phyloP scores from a whole-genome alignment of 2,888 invertebrate species.

The Cantharis rufa region DNA sequence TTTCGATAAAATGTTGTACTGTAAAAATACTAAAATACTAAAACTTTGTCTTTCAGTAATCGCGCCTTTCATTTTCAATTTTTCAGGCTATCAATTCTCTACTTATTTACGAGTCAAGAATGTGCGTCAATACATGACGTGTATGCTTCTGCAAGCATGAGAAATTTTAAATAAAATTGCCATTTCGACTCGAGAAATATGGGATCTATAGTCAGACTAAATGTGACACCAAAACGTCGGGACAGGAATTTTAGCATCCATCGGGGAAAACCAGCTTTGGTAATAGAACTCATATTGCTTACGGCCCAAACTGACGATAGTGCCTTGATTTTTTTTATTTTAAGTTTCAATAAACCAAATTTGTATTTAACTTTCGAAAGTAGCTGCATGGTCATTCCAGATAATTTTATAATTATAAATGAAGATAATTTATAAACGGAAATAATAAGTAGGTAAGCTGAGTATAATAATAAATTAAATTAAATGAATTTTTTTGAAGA shows the following conservation, averaged over 20 bases:
- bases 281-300: neutral
- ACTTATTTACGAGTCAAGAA: neutral
- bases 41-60: neutral
- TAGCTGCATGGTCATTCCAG: neutral
- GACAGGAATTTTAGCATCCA: neutral
- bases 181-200: neutral
- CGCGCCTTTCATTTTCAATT: neutral
- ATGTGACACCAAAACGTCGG: neutral
- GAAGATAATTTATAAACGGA: neutral
- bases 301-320: neutral
- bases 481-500: conserved; percentile 11
- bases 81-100: neutral
- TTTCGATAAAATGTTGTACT: neutral
- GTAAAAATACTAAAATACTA: neutral
- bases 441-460: neutral
- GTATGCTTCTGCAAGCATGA: neutral
- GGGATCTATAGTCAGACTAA: neutral
- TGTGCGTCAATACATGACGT: neutral
- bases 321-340: neutral
- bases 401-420: neutral
- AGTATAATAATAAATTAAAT: conserved; percentile 16
- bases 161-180: neutral
- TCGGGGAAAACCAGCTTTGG: neutral
- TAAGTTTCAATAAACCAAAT: neutral
- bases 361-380: neutral